phyloP scores from a whole-genome alignment of 1,140 invertebrate species.

The Drosophila ohnishii region DNA sequence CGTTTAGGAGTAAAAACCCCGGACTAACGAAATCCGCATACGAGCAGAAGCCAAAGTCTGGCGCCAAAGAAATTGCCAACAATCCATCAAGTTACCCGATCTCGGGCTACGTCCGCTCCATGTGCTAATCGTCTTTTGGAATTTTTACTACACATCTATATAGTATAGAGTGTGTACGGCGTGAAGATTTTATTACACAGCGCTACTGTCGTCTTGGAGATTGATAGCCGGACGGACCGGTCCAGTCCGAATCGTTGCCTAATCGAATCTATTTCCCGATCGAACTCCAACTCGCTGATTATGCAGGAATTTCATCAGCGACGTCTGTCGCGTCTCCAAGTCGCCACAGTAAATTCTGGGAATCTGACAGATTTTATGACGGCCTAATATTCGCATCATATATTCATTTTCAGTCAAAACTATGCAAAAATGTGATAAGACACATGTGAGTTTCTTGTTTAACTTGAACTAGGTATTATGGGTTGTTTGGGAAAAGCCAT shows the following conservation, averaged over 20 bases:
- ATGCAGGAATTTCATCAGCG: slow-evolving; percentile 73
- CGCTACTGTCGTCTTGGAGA: slow-evolving; percentile 52
- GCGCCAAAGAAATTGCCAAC: slow-evolving; percentile 78
- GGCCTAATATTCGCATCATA: slow-evolving; percentile 40
- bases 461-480: neutral
- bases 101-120: slow-evolving; percentile 21
- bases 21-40: slow-evolving; percentile 59
- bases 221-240: slow-evolving; percentile 52
- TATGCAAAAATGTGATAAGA: slow-evolving; percentile 16
- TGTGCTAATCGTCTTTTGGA: slow-evolving; percentile 52
- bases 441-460: neutral
- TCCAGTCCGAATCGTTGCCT: slow-evolving; percentile 52
- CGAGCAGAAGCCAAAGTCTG: slow-evolving; percentile 58
- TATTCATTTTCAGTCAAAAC: slow-evolving; percentile 45
- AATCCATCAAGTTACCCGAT: slow-evolving; percentile 65
- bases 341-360: slow-evolving; percentile 74
- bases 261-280: slow-evolving; percentile 62
- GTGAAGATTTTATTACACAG: slow-evolving; percentile 75
- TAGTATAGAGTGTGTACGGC: slow-evolving; percentile 13
- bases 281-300: slow-evolving; percentile 53
- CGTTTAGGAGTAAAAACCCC: slow-evolving; percentile 43
- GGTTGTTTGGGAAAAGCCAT: neutral
- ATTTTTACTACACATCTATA: slow-evolving; percentile 34
- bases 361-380: slow-evolving; percentile 65
- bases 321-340: slow-evolving; percentile 54